Evolutionary conservation across 2,113 vertebrate genomes (phyloP), one percentile per base, ranked within the genome.

Genomic region (Limanda limanda): DNA sequence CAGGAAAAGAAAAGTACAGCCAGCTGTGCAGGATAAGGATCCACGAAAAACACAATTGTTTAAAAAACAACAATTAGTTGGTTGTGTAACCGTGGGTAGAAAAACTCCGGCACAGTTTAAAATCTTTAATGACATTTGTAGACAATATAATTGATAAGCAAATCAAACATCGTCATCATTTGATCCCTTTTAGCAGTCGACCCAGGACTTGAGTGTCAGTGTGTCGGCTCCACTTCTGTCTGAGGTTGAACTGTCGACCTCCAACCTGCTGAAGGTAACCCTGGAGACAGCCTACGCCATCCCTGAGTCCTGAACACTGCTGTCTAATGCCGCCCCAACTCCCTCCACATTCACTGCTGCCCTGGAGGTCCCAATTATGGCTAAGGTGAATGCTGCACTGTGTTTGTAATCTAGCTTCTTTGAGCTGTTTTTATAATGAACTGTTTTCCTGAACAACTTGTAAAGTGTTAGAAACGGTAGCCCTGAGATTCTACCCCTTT

Each of bases 251-350:
- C 86, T 95, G 5, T 86, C 82, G 3, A 76, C 87, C 3, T 93
- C 95, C 24, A 98, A 94, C 87, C 87, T 99, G 10, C 78, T 99
- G 55, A 96, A 83, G 20, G 90, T 97, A 52, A 96, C 96, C 0
- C 6, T 98, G 81, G 97, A 99, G 86, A 94, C 95, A 4, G 96
- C 93, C 64, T 99, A 95, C 76, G 96, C 95, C 1, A 67, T 96
- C 63, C 98, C 98, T 0, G 96, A 97, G 1, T 71, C 82, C 0
- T 97, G 97, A 90, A 64, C 76, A 17, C 35, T 70, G 60, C 1
- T 0, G 15, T 0, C 72, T 0, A 94, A 90, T 0, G 0, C 70
- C 0, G 93, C 85, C 0, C 79, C 92, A 27, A 89, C 90, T 25
- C 85, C 79, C 15, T 93, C 90, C 35, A 95, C 90, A 70, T 98